Conservation (phyloP, 2,888 invertebrate genomes). For the Netelia fuscicornis region DNA sequence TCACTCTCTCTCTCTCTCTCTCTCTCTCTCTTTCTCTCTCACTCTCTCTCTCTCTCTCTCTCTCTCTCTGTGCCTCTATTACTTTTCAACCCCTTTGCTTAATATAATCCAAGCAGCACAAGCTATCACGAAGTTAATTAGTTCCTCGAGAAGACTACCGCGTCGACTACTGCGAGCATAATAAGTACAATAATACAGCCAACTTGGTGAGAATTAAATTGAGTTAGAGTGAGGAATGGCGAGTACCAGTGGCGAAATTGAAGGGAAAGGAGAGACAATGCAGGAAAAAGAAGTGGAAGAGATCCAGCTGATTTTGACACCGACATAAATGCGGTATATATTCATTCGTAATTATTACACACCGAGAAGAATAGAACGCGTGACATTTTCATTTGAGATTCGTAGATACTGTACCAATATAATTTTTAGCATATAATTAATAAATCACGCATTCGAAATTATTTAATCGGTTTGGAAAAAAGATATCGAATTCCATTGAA, state of each 20-base stretch:
- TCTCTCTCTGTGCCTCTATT: constrained; percentile 51
- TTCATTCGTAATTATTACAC: not conserved
- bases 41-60: constrained; percentile 41
- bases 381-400: not conserved
- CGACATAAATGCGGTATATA: not conserved
- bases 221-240: constrained; percentile 36
- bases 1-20: too few relatives aligned
- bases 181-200: constrained; percentile 64
- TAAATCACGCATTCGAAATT: too few relatives aligned
- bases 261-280: constrained; percentile 43
- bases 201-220: constrained; percentile 64
- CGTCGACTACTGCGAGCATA: constrained; percentile 51
- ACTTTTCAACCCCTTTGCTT: constrained; percentile 44
- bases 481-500: too few relatives aligned
- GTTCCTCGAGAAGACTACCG: constrained; percentile 61
- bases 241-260: constrained; percentile 39
- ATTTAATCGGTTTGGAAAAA: too few relatives aligned
- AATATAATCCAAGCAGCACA: constrained; percentile 61
- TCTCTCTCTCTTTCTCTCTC: too few relatives aligned
- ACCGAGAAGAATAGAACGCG: not conserved
- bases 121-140: constrained; percentile 65
- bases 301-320: constrained; percentile 53
- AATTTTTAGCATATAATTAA: too few relatives aligned
- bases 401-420: too few relatives aligned
- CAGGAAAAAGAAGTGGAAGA: constrained; percentile 45